Conservation (phyloP, 2,113 vertebrate genomes). For the human region GRCh38 chr14:20331001-20331500, state of each 20-base stretch:
- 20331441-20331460: neutral
- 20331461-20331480: neutral
- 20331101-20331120: slow-evolving; percentile 25
- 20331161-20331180: neutral
- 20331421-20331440: neutral
- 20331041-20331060: neutral
- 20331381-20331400: neutral
- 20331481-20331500: neutral
- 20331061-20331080: neutral
- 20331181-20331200: neutral
- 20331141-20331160: neutral
- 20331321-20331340: neutral
- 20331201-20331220: neutral
- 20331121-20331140: neutral
- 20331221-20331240: neutral
- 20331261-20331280: neutral
- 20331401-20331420: neutral
- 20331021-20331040: neutral
- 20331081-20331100: neutral
- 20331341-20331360: neutral
- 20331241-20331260: neutral
- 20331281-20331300: neutral
- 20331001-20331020: neutral
- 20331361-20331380: neutral
- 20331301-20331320: neutral